Base-by-base conservation (phyloP, 2,113 vertebrate genomes). In the Hiodon tergisus region DNA sequence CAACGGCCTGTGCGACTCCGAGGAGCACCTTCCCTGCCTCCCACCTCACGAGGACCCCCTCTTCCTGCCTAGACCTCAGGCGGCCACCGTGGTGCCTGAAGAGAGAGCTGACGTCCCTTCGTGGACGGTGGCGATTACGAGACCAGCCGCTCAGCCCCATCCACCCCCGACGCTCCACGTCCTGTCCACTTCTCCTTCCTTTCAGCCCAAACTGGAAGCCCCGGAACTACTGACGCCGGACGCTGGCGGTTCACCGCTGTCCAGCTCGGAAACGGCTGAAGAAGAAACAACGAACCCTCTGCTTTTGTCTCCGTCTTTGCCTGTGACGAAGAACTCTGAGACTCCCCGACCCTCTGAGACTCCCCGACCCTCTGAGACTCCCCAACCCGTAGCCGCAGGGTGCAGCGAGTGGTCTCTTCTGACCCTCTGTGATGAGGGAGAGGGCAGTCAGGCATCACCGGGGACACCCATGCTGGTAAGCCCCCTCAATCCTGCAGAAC, bases 21-120 rank as follows among this genome's bases (percentile, higher is more conserved):
- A 71, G 1, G 76, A 78, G 76, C 68, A 13, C 13, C 54, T 2
- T 67, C 70, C 2, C 54, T 53, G 50, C 14, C 52, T 17, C 73
- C 71, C 71, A 9, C 54, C 48, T 5, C 17, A 14, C 10, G 69
- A 77, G 13, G 81, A 78, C 59, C 70, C 67, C 13, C 4, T 61
- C 53, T 77, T 76, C 4, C 78, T 77, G 5, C 86, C 86, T 51
- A 72, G 76, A 55, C 85, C 86, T 3, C 78, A 75, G 71, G 84
- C 87, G 0, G 85, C 88, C 75, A 82, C 84, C 0, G 78, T 87
- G 2, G 78, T 86, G 77, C 86, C 85, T 5, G 86, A 90, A 67
- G 83, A 88, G 48, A 69, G 55, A 6, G 70, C 6, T 75, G 81
- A 79, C 80, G 79, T 65, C 52, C 69, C 77, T 0, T 9, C 74